Evolutionary conservation across 92 coral and sea anemone species (phyloP).

Genomic region (Isaurus tuberculatus): DNA sequence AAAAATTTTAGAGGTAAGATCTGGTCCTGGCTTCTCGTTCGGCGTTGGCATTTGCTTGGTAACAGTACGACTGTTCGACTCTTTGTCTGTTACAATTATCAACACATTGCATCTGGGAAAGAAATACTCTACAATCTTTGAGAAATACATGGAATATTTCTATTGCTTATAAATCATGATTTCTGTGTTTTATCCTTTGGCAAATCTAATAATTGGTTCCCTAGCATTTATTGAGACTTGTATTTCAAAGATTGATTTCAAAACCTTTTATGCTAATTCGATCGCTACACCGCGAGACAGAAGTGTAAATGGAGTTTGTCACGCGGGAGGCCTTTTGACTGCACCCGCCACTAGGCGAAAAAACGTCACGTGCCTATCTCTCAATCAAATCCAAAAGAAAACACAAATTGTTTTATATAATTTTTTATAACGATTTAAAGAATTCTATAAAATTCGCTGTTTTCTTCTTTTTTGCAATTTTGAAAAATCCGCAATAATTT

Average conservation of each 20-base stretch:
- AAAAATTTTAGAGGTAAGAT: too few species aligned
- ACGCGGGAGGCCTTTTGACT: slow-evolving; percentile 12
- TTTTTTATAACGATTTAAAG: neutral
- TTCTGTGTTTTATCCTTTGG: too few species aligned
- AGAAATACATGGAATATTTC: too few species aligned
- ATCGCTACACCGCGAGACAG: slow-evolving; percentile 10
- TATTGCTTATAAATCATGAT: too few species aligned
- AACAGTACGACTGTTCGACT: too few species aligned
- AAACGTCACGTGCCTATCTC: slow-evolving; percentile 13
- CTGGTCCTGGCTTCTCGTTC: too few species aligned
- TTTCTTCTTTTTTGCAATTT: slow-evolving; percentile 17
- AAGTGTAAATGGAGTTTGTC: neutral
- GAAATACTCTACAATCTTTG: too few species aligned
- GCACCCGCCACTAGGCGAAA: slow-evolving; percentile 6
- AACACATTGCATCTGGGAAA: too few species aligned
- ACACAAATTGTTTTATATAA: neutral
- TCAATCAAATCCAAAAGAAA: slow-evolving; percentile 12
- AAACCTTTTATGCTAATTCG: slow-evolving; percentile 16
- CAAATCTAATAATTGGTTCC: slow-evolving; percentile 33
- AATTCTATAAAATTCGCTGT: slow-evolving; percentile 21
- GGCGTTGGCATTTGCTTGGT: too few species aligned
- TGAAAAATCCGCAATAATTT: neutral
- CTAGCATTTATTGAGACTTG: slow-evolving; percentile 33
- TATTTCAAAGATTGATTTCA: neutral
- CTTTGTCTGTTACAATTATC: too few species aligned